Percentiles rank a stretch among this genome's conserved stretches.
Conservation (phyloP, 2,888 invertebrate genomes). For the Theodoxus fluviatilis region DNA sequence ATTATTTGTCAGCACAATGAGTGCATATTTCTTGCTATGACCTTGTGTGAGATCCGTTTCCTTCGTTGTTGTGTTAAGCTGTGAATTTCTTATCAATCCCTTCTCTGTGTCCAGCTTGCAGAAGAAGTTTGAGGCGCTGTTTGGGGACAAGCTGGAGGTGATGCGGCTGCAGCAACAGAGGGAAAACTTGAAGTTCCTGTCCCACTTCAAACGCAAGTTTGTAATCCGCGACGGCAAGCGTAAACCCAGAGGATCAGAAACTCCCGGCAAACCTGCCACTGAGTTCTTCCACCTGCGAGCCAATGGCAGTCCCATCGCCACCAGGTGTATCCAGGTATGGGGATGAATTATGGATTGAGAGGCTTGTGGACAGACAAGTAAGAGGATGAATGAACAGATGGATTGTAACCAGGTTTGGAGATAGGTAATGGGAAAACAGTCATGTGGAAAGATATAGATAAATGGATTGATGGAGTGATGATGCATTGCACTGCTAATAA, state of each 20-base stretch:
- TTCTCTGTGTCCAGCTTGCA: constrained; percentile 71
- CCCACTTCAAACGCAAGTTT: constrained; percentile 94
- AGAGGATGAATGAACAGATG: too few relatives aligned
- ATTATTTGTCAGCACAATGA: too few relatives aligned
- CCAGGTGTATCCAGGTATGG: constrained; percentile 80
- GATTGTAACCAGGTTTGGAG: too few relatives aligned
- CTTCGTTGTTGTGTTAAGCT: not conserved
- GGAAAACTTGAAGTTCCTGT: constrained; percentile 95
- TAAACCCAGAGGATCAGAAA: constrained; percentile 37
- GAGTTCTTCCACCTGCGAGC: constrained; percentile 95
- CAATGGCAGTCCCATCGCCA: constrained; percentile 93
- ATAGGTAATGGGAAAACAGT: too few relatives aligned
- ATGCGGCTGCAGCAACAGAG: constrained; percentile 96
- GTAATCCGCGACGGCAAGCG: constrained; percentile 75
- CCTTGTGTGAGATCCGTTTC: too few relatives aligned
- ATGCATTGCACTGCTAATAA: too few relatives aligned
- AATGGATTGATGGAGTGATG: too few relatives aligned
- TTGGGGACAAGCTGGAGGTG: constrained; percentile 90
- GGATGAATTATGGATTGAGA: too few relatives aligned
- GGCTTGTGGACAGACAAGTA: too few relatives aligned
- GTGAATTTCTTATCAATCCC: not conserved
- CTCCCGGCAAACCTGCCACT: constrained; percentile 48
- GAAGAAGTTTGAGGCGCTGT: constrained; percentile 87
- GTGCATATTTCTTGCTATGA: too few relatives aligned
- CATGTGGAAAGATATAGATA: too few relatives aligned